Conservation (phyloP, 1,140 invertebrate species). For the Drosophila virilis region DNA sequence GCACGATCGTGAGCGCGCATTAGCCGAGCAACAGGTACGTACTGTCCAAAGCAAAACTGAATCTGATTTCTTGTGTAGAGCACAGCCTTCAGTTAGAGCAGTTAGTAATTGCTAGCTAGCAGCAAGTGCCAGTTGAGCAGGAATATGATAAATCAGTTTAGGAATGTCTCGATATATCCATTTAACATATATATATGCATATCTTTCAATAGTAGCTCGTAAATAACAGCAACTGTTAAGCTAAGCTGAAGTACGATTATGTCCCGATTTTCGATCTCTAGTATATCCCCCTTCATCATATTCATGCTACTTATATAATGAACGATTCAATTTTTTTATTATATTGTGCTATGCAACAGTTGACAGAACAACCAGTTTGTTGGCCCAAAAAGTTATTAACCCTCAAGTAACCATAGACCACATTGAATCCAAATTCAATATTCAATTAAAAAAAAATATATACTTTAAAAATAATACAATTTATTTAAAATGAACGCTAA, state of each 20-base stretch:
- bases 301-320: constrained; percentile 48
- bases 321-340: constrained; percentile 49
- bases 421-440: constrained; percentile 28
- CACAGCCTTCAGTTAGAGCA: constrained; percentile 16
- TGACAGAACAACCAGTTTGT: constrained; percentile 76
- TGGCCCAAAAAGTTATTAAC: constrained; percentile 71
- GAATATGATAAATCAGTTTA: constrained; percentile 15
- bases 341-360: constrained; percentile 67
- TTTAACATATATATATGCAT: neutral
- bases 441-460: constrained; percentile 29
- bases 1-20: constrained; percentile 92
- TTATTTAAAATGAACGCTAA: constrained; percentile 31
- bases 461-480: constrained; percentile 49
- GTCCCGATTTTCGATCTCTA: constrained; percentile 5
- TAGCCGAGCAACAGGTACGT: constrained; percentile 96
- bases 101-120: constrained; percentile 16
- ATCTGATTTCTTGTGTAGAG: constrained; percentile 29
- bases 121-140: neutral
- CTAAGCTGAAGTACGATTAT: constrained; percentile 31
- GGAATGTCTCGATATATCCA: constrained; percentile 7
- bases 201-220: constrained; percentile 26
- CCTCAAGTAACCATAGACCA: constrained; percentile 46
- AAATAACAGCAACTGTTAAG: constrained; percentile 46
- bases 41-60: constrained; percentile 13
- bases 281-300: constrained; percentile 26